Conservation (phyloP, 2,888 invertebrate species). For the Agonopterix alstromeriana region DNA sequence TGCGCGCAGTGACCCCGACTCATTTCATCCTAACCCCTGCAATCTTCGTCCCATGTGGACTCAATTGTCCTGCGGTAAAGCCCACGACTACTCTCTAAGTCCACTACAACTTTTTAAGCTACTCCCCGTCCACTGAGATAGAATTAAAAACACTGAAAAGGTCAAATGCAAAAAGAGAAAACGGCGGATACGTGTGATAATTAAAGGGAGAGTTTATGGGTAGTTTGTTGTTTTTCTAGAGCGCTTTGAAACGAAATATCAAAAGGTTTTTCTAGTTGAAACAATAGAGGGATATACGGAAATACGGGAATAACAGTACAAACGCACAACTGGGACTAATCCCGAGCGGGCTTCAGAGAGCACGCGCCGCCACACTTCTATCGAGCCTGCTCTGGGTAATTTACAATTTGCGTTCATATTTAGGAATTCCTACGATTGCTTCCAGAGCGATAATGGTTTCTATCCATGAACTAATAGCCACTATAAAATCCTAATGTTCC, state of each 20-base stretch:
- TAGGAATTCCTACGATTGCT: conserved; percentile 24
- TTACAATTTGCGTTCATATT: conserved; percentile 56
- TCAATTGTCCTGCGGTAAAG: conserved; percentile 56
- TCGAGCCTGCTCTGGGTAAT: conserved; percentile 37
- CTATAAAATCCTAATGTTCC: conserved; percentile 3
- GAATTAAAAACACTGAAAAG: conserved; percentile 2
- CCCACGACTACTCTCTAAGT: conserved; percentile 23
- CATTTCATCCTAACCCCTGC: conserved; percentile 58
- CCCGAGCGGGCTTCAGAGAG: conserved; percentile 42
- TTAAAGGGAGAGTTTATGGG: conserved; percentile 24
- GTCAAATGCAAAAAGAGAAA: conserved; percentile 1
- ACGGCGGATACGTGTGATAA: conserved; percentile 4
- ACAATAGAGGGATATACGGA: conserved; percentile 46
- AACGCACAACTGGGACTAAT: conserved; percentile 59
- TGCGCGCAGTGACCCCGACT: conserved; percentile 52
- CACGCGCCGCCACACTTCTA: conserved; percentile 49
- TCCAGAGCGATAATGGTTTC: not conserved
- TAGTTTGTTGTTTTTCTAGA: conserved; percentile 20
- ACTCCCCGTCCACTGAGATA: conserved; percentile 10
- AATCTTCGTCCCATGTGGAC: conserved; percentile 47
- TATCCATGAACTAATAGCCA: not conserved
- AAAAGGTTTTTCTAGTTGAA: conserved; percentile 37
- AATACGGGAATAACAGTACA: conserved; percentile 45
- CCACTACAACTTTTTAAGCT: conserved; percentile 21
- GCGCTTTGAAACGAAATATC: conserved; percentile 28